Evolutionary conservation across 2,113 vertebrate species (phyloP).

Genomic region (Anarhynchus alexandrinus): DNA sequence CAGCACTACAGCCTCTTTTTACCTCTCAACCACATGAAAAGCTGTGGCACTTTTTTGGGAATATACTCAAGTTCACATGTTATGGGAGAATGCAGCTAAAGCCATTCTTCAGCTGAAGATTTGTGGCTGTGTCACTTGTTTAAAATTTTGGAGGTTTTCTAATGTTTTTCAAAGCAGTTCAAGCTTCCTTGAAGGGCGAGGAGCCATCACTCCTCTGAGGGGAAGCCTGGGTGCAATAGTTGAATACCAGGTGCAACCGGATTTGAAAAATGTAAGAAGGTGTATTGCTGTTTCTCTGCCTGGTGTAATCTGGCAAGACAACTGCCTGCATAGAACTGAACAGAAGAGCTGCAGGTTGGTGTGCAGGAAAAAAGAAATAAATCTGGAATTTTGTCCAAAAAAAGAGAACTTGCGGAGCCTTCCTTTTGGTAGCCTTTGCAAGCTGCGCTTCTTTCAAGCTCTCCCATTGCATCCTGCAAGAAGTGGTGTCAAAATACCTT

Average conservation of each 20-base stretch:
- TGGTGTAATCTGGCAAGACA: background rate
- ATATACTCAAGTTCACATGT: background rate
- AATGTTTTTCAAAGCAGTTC: background rate
- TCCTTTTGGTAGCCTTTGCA: background rate
- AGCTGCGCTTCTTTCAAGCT: background rate
- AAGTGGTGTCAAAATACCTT: background rate
- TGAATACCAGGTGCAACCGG: background rate
- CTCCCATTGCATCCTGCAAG: background rate
- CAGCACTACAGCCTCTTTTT: background rate
- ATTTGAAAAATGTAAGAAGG: background rate
- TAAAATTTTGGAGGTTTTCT: background rate
- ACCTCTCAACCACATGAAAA: background rate
- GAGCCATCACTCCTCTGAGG: background rate
- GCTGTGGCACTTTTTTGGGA: background rate
- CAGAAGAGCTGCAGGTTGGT: background rate
- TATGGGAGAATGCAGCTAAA: background rate
- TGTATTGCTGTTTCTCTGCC: background rate
- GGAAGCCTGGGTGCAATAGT: background rate
- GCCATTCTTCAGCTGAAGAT: background rate
- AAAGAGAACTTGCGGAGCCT: background rate
- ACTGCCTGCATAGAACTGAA: rapidly evolving
- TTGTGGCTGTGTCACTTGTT: background rate
- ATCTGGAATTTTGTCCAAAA: background rate
- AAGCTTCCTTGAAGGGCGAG: background rate
- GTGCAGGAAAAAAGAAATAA: background rate